These are phyloP conservation scores for Microhierax caerulescens DNA, from an alignment of 2,797 vertebrate species.

Conservation along the genomic window DNA sequence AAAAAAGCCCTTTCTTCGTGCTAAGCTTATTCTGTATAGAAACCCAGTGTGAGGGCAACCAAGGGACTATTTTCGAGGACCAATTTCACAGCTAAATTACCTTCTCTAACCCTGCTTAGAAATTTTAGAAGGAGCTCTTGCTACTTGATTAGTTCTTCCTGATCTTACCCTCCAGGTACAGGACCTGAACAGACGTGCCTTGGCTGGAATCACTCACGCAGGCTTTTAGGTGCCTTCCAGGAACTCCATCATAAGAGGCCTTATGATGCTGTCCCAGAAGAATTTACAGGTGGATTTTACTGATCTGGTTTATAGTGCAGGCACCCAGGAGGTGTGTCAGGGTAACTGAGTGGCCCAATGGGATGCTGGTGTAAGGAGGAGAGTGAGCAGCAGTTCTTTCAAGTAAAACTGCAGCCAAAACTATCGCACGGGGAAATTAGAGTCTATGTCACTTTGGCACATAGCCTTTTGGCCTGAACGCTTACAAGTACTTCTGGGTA, in stretches of 20 bases:
- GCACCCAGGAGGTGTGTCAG: not conserved
- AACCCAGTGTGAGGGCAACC: not conserved
- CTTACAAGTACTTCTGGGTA: not conserved
- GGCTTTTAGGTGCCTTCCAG: not conserved
- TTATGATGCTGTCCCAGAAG: not conserved
- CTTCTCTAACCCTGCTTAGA: not conserved
- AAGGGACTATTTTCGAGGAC: not conserved
- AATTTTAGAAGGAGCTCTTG: not conserved
- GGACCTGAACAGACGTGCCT: not conserved
- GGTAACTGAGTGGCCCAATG: not conserved
- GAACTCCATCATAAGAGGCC: not conserved
- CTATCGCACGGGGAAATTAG: not conserved
- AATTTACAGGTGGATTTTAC: not conserved
- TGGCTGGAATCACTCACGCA: not conserved
- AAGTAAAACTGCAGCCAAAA: not conserved
- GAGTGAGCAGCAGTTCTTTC: not conserved
- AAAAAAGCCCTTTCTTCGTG: not conserved
- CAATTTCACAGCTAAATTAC: constrained; percentile 6
- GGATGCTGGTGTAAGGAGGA: not conserved
- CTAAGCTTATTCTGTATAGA: not conserved
- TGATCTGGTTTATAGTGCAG: not conserved
- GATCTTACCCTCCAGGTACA: not conserved
- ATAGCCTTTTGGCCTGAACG: not conserved
- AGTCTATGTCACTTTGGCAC: not conserved
- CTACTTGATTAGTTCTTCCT: not conserved